These are phyloP conservation scores for Pteronura brasiliensis DNA, from an alignment of 2,113 vertebrate species.

Conservation along the genomic window DNA sequence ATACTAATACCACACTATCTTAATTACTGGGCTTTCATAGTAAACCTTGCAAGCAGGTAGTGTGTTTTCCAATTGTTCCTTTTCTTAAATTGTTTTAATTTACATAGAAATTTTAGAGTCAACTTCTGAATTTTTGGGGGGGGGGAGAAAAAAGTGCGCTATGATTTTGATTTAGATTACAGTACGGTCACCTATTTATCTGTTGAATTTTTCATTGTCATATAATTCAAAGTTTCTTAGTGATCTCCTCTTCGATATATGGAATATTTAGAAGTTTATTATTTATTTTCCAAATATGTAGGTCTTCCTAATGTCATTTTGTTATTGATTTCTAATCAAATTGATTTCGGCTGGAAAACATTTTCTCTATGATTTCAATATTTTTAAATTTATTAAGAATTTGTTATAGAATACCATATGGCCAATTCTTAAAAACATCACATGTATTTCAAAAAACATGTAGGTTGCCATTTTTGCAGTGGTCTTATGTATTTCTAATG, in stretches of 20 bases:
- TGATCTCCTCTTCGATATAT: not conserved
- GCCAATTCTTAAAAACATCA: not conserved
- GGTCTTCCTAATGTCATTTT: not conserved
- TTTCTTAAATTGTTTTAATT: not conserved
- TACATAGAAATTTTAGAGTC: not conserved
- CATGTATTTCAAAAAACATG: not conserved
- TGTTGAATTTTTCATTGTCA: not conserved
- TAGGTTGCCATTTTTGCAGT: not conserved
- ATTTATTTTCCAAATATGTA: not conserved
- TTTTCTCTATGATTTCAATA: not conserved
- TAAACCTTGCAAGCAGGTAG: not conserved
- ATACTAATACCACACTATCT: not conserved
- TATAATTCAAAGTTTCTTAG: not conserved
- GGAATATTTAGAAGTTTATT: not conserved
- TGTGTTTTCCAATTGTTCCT: not conserved
- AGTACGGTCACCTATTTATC: not conserved
- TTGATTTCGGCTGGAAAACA: not conserved
- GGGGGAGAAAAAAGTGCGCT: not conserved
- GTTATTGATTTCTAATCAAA: not conserved
- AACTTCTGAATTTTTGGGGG: not conserved
- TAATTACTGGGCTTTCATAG: not conserved
- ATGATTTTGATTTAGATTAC: not conserved
- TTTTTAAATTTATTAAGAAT: not conserved
- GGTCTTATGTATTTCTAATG: not conserved
- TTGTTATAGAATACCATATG: not conserved